phyloP scores from a whole-genome alignment of 2,888 invertebrate genomes.

The Ichneumoninae sp. region DNA sequence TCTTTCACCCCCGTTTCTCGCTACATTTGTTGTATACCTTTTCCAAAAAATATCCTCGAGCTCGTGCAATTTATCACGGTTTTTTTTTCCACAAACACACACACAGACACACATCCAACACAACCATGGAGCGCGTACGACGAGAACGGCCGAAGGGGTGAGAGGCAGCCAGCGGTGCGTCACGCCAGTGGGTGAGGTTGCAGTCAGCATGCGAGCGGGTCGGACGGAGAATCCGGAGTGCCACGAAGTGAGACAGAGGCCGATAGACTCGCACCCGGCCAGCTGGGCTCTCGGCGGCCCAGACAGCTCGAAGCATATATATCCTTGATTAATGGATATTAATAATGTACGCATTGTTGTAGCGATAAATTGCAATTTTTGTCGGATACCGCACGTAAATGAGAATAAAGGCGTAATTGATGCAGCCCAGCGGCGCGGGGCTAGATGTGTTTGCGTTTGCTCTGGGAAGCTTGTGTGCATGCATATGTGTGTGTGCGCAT shows the following conservation, averaged over 20 bases:
- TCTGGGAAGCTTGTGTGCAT: background rate
- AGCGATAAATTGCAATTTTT: conserved; percentile 76
- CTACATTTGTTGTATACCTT: background rate
- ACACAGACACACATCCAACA: conserved; percentile 15
- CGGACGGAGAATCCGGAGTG: background rate
- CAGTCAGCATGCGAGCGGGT: conserved; percentile 1
- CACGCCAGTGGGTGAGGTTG: conserved; percentile 22
- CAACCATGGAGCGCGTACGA: conserved; percentile 18
- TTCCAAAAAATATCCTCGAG: conserved; percentile 41
- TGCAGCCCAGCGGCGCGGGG: conserved; percentile 54
- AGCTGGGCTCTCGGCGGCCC: conserved; percentile 23
- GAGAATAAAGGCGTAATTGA: conserved; percentile 73
- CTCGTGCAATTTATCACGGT: conserved; percentile 55
- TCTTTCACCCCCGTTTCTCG: conserved; percentile 1
- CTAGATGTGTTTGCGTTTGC: conserved; percentile 44
- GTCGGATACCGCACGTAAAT: conserved; percentile 62
- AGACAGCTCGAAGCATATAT: conserved; percentile 54
- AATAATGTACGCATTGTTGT: conserved; percentile 75
- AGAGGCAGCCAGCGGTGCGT: conserved; percentile 15
- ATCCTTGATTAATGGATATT: conserved; percentile 79
- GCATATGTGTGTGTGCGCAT: too few relatives aligned
- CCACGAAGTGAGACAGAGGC: conserved; percentile 11
- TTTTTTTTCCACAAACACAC: conserved; percentile 24
- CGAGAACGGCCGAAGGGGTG: background rate
- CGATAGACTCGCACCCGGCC: conserved; percentile 16